Conservation (phyloP, 2,113 vertebrate species). For the Chionodraco myersi region DNA sequence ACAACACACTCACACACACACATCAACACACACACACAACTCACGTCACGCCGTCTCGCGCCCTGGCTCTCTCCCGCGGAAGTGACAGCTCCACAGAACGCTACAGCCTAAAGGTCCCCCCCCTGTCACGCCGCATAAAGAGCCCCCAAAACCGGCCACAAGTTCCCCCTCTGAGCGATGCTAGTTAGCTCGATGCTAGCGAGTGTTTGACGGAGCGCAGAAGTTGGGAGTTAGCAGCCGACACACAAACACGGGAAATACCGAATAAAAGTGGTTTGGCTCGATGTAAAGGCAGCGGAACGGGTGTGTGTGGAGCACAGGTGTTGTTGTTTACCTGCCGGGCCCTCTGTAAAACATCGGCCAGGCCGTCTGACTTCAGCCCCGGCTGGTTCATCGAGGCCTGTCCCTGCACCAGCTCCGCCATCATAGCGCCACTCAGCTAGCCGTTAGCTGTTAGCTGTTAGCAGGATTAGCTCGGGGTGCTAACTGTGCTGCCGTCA, state of each 20-base stretch:
- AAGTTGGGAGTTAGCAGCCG: constrained; percentile 65
- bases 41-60: background rate
- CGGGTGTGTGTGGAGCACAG: constrained; percentile 18
- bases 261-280: constrained; percentile 73
- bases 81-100: constrained; percentile 77
- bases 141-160: constrained; percentile 31
- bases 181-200: constrained; percentile 72
- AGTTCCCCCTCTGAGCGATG: constrained; percentile 51
- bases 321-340: constrained; percentile 87
- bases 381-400: constrained; percentile 89
- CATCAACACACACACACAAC: background rate
- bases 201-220: constrained; percentile 52
- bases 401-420: constrained; percentile 95
- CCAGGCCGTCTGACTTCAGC: constrained; percentile 91
- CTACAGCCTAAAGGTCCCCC: constrained; percentile 46
- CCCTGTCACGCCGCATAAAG: constrained; percentile 30
- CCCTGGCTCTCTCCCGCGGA: constrained; percentile 30
- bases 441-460: constrained; percentile 71
- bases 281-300: constrained; percentile 44
- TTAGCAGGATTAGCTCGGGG: constrained; percentile 69
- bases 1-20: background rate
- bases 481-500: constrained; percentile 57
- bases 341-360: constrained; percentile 92
- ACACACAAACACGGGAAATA: constrained; percentile 51
- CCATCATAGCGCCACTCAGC: constrained; percentile 85